Evolutionary conservation across 1,140 invertebrate species (phyloP).

Genomic region (Hyles euphorbiae): DNA sequence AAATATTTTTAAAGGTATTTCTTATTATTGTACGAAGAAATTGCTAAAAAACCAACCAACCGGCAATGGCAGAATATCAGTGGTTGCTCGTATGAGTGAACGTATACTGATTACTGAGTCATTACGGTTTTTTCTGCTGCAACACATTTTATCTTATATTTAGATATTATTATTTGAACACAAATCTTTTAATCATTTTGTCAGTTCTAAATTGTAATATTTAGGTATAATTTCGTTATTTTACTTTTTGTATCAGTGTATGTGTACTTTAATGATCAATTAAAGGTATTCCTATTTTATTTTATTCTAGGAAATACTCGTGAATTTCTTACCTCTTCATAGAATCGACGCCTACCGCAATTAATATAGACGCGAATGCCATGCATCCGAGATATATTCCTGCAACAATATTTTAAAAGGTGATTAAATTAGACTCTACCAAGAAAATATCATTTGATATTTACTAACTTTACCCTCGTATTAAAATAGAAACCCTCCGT

Average conservation of each 20-base stretch:
- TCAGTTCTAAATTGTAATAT: no score
- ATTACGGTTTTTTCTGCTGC: no score
- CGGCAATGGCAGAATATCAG: not conserved
- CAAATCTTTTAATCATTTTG: no score
- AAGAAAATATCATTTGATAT: not conserved
- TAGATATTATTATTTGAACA: no score
- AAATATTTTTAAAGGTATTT: no score
- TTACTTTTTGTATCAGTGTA: no score
- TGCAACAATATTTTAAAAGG: conserved; percentile 25
- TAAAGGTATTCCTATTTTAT: no score
- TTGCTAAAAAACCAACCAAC: not conserved
- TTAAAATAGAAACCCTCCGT: not conserved
- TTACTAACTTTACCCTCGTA: not conserved
- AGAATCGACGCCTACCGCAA: conserved; percentile 86
- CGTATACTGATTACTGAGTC: not conserved
- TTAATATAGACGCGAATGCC: conserved; percentile 82
- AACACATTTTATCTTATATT: no score
- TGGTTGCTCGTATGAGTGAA: not conserved
- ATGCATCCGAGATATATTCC: conserved; percentile 89
- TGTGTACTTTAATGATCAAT: no score
- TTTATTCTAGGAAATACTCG: no score
- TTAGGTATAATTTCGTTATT: no score
- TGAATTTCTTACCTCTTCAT: conserved; percentile 77
- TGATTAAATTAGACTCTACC: not conserved
- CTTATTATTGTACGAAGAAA: no score